phyloP scores from a whole-genome alignment of 2,888 invertebrate genomes.

The Thumatha senex region DNA sequence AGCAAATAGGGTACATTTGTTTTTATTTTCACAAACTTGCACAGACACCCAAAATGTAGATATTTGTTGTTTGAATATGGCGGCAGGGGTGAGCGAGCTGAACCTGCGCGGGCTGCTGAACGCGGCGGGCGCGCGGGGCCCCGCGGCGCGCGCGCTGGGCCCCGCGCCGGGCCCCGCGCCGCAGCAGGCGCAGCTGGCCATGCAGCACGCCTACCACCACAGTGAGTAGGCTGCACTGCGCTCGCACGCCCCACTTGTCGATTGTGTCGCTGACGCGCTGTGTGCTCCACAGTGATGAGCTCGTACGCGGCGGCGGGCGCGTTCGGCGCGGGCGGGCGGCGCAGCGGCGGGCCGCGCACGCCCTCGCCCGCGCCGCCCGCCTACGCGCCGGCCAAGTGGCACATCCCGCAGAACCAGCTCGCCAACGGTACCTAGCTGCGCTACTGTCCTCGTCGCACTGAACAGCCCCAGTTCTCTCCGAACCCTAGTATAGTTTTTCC shows the following conservation, averaged over 20 bases:
- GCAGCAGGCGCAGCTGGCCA: slow-evolving; percentile 39
- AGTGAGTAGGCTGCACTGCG: slow-evolving; percentile 48
- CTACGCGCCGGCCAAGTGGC: slow-evolving; percentile 86
- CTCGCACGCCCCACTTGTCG: not conserved
- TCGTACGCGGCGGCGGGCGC: slow-evolving; percentile 53
- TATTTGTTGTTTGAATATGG: no score
- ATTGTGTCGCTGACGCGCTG: not conserved
- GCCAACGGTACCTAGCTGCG: slow-evolving; percentile 50
- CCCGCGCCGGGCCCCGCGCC: slow-evolving; percentile 35
- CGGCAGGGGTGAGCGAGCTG: slow-evolving; percentile 69
- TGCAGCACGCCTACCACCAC: slow-evolving; percentile 72
- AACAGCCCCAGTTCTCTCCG: no score
- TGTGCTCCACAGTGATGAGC: slow-evolving; percentile 57
- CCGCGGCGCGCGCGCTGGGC: slow-evolving; percentile 24
- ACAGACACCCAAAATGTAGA: no score
- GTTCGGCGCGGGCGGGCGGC: slow-evolving; percentile 54
- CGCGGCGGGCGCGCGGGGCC: slow-evolving; percentile 47
- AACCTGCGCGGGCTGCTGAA: slow-evolving; percentile 77
- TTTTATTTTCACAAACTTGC: no score
- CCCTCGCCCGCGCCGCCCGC: slow-evolving; percentile 66
- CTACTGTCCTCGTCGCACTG: no score
- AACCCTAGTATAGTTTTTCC: no score
- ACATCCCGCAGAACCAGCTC: slow-evolving; percentile 86
- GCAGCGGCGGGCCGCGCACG: slow-evolving; percentile 72
- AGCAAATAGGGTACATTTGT: no score